These are phyloP conservation scores for Genyomyrus donnyi DNA, from an alignment of 2,113 vertebrate species.

Conservation along the genomic window DNA sequence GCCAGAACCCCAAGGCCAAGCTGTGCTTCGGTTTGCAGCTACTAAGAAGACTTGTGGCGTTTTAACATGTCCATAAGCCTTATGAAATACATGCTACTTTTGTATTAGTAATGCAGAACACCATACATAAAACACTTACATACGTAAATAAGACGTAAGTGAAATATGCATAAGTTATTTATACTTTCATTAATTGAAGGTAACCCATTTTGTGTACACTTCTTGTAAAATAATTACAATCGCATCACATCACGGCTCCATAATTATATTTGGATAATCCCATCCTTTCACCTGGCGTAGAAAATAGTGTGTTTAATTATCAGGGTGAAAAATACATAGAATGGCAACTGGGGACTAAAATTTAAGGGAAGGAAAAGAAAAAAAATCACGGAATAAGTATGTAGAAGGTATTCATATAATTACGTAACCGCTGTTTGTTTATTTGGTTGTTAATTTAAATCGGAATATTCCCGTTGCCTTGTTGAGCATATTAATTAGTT, in stretches of 20 bases:
- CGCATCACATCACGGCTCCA: not conserved
- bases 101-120: not conserved
- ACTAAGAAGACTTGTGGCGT: conserved; percentile 59
- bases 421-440: not conserved
- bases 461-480: not conserved
- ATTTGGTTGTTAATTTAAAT: not conserved
- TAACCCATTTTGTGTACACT: not conserved
- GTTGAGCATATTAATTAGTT: not conserved
- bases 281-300: not conserved
- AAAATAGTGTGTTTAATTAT: not conserved
- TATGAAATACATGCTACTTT: conserved; percentile 20
- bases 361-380: not conserved
- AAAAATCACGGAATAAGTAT: not conserved
- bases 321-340: not conserved
- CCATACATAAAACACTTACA: not conserved
- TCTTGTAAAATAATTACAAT: not conserved
- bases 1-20: conserved; percentile 84
- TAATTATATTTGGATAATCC: not conserved
- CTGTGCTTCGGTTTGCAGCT: conserved; percentile 74
- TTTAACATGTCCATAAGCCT: conserved; percentile 49
- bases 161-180: not conserved
- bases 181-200: not conserved
- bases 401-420: not conserved
- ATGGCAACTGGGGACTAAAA: not conserved
- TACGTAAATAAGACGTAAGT: not conserved